phyloP scores from a whole-genome alignment of 2,888 invertebrate genomes.

The Napeogenes sylphis region DNA sequence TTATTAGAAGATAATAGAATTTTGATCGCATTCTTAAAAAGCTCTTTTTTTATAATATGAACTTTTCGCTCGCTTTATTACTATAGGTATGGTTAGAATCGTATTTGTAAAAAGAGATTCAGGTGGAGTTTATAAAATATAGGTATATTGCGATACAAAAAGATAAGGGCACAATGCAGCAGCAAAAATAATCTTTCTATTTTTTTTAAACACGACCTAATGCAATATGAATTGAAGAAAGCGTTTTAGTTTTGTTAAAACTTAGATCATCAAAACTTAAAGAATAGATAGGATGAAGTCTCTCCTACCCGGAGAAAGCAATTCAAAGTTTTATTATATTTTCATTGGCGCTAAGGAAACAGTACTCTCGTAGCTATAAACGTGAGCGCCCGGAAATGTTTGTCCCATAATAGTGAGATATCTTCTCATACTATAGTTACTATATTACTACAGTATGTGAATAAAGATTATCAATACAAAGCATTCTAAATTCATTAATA shows the following conservation, averaged over 20 bases:
- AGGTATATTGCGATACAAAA: no score
- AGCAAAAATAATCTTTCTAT: neutral
- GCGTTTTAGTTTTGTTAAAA: slow-evolving; percentile 1
- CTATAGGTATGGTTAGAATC: neutral
- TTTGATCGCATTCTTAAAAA: slow-evolving; percentile 30
- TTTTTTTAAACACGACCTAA: neutral
- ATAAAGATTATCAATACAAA: neutral
- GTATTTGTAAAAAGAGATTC: slow-evolving; percentile 1
- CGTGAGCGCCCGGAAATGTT: neutral
- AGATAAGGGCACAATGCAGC: neutral
- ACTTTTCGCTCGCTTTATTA: slow-evolving; percentile 12
- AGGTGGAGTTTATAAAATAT: neutral
- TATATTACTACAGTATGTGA: neutral
- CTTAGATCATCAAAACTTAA: slow-evolving; percentile 4
- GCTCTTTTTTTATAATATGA: slow-evolving; percentile 22
- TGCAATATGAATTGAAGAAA: neutral
- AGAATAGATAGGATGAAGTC: slow-evolving; percentile 3
- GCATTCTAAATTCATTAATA: neutral
- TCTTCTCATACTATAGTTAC: neutral
- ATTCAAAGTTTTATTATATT: slow-evolving; percentile 6
- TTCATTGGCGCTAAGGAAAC: neutral
- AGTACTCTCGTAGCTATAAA: neutral
- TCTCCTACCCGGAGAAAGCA: slow-evolving; percentile 1
- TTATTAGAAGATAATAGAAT: slow-evolving; percentile 35
- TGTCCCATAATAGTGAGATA: neutral